Conservation (phyloP, 2,113 vertebrate genomes). For the Chloroceryle aenea region DNA sequence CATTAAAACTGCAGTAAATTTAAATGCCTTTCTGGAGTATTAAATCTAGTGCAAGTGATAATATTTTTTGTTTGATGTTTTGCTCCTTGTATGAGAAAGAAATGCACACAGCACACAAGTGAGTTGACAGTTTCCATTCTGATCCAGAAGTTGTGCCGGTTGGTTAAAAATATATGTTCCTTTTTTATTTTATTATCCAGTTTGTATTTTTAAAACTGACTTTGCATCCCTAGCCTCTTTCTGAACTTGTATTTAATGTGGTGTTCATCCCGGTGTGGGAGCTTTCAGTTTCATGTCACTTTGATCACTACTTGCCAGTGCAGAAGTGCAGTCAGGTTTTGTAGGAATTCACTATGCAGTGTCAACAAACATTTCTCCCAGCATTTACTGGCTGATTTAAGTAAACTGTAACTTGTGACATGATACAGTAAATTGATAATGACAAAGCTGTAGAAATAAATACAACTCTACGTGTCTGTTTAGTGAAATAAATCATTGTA, state of each 20-base stretch:
- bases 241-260: conserved; percentile 42
- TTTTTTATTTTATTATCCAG: conserved; percentile 40
- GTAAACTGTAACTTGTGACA: conserved; percentile 52
- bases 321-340: conserved; percentile 40
- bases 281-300: conserved; percentile 52
- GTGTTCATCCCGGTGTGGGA: conserved; percentile 36
- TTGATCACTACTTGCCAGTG: conserved; percentile 51
- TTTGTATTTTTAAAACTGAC: conserved; percentile 53
- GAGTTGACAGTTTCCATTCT: conserved; percentile 16
- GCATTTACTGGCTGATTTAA: conserved; percentile 28
- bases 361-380: conserved; percentile 22
- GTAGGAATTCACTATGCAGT: conserved; percentile 38
- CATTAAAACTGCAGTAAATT: conserved; percentile 43
- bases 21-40: conserved; percentile 50
- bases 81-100: neutral
- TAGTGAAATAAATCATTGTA: conserved; percentile 33
- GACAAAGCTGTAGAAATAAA: neutral
- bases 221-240: conserved; percentile 49
- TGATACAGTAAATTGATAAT: conserved; percentile 35
- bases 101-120: neutral
- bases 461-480: neutral
- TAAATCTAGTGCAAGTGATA: conserved; percentile 25
- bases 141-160: neutral
- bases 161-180: conserved; percentile 38
- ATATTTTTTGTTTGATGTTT: conserved; percentile 37